Evolutionary conservation across 2,797 vertebrate genomes (phyloP).

Genomic region (Rallus crepitans): DNA sequence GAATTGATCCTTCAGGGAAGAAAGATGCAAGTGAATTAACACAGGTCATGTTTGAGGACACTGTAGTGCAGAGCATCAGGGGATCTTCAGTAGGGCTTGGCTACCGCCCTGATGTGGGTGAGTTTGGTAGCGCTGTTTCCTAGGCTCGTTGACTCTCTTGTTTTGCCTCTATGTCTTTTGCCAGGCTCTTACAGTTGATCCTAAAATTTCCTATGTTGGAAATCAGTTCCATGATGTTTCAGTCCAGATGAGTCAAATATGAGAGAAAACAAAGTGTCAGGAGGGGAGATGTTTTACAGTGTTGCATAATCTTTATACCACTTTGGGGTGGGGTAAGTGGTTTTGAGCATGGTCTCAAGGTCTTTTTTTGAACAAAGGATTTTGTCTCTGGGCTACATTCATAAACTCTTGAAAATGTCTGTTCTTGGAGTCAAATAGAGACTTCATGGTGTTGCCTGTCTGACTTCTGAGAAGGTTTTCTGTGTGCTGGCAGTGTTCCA

Average conservation of each 20-base stretch:
- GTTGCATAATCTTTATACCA: background rate
- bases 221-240: background rate
- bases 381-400: background rate
- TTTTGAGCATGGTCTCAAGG: background rate
- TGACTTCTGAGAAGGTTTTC: background rate
- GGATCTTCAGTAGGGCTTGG: background rate
- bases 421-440: background rate
- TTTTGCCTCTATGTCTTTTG: background rate
- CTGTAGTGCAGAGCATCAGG: accelerated
- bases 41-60: background rate
- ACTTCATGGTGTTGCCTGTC: background rate
- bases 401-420: background rate
- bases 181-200: background rate
- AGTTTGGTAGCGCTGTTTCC: background rate
- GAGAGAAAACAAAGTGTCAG: background rate
- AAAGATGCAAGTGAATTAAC: background rate
- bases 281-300: background rate
- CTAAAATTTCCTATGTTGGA: background rate
- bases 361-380: background rate
- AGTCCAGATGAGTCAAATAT: background rate
- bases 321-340: background rate
- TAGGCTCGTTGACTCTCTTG: background rate
- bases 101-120: background rate
- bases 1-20: background rate
- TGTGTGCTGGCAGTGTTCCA: accelerated